A percentile compares a stretch with the other conserved stretches of the same genome.
phyloP scores from a whole-genome alignment of 35 echinoderm and acorn worm species.

The Acanthaster planci region DNA sequence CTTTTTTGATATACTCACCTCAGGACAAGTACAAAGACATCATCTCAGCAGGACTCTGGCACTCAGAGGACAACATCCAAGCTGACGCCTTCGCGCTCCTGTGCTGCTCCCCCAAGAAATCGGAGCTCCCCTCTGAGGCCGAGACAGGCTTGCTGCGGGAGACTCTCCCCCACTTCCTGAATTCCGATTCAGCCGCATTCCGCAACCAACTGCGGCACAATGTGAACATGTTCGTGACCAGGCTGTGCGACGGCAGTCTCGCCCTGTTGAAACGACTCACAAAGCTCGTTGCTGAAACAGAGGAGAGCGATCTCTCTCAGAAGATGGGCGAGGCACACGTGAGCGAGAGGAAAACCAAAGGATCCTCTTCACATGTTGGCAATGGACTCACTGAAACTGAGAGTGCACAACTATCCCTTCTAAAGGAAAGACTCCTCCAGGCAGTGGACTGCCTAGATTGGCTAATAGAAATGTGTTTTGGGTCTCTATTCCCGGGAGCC shows the following conservation, averaged over 20 bases:
- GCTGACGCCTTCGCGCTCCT: constrained; percentile 63
- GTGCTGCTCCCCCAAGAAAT: constrained; percentile 57
- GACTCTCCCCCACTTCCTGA: constrained; percentile 61
- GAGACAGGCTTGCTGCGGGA: constrained; percentile 48
- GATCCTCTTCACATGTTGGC: background rate
- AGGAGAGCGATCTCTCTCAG: background rate
- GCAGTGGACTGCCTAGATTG: constrained; percentile 46
- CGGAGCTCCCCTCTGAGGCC: constrained; percentile 40
- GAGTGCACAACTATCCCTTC: background rate
- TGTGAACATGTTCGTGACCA: constrained; percentile 51
- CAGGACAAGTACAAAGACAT: constrained; percentile 39
- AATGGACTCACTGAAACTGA: background rate
- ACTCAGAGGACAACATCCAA: constrained; percentile 69
- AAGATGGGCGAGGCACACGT: background rate
- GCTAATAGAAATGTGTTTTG: constrained; percentile 47
- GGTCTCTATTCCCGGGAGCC: constrained; percentile 88
- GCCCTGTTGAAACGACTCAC: constrained; percentile 45
- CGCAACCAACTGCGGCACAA: constrained; percentile 54
- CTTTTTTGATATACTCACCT: background rate
- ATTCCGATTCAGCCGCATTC: constrained; percentile 75
- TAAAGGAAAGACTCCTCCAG: constrained; percentile 28
- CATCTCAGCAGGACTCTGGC: constrained; percentile 48
- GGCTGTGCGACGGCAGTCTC: constrained; percentile 69
- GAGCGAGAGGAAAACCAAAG: background rate
- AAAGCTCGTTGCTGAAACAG: background rate